A percentile compares a stretch with the other conserved stretches of the same genome.
phyloP scores from a whole-genome alignment of 2,797 vertebrate genomes.

The Chelon auratus region DNA sequence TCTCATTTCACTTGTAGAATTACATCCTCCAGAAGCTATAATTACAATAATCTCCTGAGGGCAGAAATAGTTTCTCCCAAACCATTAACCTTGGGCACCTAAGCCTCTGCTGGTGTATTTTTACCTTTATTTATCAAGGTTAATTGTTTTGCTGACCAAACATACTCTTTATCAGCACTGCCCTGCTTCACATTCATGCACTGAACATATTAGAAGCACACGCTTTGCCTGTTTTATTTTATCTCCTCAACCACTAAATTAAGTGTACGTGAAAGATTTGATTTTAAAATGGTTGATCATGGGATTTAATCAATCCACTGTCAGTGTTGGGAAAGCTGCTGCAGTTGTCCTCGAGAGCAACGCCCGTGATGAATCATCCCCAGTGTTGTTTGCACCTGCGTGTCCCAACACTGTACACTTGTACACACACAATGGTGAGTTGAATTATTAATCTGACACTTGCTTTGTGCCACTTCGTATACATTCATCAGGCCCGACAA shows the following conservation, averaged over 20 bases:
- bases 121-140: conserved; percentile 70
- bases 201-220: conserved; percentile 12
- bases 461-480: conserved; percentile 48
- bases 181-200: conserved; percentile 15
- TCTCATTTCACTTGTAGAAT: conserved; percentile 54
- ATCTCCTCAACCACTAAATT: background rate
- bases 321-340: background rate
- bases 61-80: conserved; percentile 52
- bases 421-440: conserved; percentile 14
- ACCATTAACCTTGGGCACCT: conserved; percentile 66
- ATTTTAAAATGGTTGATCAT: conserved; percentile 44
- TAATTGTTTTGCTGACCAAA: conserved; percentile 71
- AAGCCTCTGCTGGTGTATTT: conserved; percentile 45
- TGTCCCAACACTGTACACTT: conserved; percentile 37
- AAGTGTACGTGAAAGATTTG: conserved; percentile 14
- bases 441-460: conserved; percentile 65
- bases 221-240: conserved; percentile 1
- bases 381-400: conserved; percentile 40
- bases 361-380: conserved; percentile 49
- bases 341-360: conserved; percentile 20
- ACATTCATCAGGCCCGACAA: conserved; percentile 50
- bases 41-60: conserved; percentile 69
- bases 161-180: conserved; percentile 49
- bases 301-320: conserved; percentile 45
- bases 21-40: conserved; percentile 47